Evolutionary conservation across 2,888 invertebrate genomes (phyloP), one percentile per base, ranked within the genome.

Genomic region (Leptodirus hochenwartii): DNA sequence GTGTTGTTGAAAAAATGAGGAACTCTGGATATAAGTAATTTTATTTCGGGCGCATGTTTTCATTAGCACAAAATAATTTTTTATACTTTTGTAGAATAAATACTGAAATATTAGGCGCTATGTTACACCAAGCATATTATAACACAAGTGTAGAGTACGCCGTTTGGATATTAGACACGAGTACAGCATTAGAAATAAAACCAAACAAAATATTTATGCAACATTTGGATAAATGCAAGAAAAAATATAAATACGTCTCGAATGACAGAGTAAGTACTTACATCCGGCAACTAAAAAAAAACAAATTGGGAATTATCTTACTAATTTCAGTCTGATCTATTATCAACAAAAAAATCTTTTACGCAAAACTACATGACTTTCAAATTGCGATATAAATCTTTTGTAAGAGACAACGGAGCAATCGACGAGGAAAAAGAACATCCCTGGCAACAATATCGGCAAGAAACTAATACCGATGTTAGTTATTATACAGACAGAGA

Each of bases 1-100:
- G 67, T 39, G 59, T 91, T 5, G 46, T 90, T 0, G 49, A 58
- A 17, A 68, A 78, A 47, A 79, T 93, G 73, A 59, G 69, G 31
- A 59, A 61, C 26, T 62, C 67, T 35, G 63, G 68, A 33, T 63
- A 74, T 29, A 64, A 66, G 78, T 78, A 27, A 14, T 22, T 32
- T 2, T 16, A 23, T 17, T 31, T n/a, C n/a, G n/a, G n/a, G n/a
- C n/a, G n/a, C n/a, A n/a, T n/a, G n/a, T n/a, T n/a, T n/a, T n/a
- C n/a, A n/a, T n/a, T n/a, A n/a, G n/a, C n/a, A 8, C 20, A 20
- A 8, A 20, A 8, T 20, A 27, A 24, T 32, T 32, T 30, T 38
- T 33, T 36, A 25, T 34, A 39, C 46, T 43, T 39, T 64, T 59
- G 37, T 55, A 71, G 80, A 43, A 54, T 76, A 23, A 88, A 85